A percentile compares a stretch with the other conserved stretches of the same genome.
Conservation (phyloP, 2,113 vertebrate genomes). For the Gymnobelideus leadbeateri region DNA sequence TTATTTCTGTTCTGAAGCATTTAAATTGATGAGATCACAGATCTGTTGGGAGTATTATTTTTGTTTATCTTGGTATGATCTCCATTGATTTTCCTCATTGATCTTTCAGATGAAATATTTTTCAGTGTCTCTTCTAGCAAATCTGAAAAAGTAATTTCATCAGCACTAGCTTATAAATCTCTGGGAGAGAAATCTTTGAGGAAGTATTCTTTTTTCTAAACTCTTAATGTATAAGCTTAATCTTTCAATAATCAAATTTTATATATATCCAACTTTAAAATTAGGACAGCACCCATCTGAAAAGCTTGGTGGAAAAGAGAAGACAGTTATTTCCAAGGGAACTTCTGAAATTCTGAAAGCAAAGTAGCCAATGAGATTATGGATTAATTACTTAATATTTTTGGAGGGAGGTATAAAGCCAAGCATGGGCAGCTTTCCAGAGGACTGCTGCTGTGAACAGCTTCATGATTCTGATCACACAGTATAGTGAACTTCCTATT, state of each 20-base stretch:
- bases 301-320: not conserved
- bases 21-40: not conserved
- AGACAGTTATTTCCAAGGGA: not conserved
- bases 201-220: not conserved
- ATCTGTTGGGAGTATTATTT: not conserved
- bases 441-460: too few species aligned
- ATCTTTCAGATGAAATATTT: not conserved
- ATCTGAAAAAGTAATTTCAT: not conserved
- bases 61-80: not conserved
- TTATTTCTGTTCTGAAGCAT: not conserved
- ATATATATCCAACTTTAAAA: not conserved
- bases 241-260: not conserved
- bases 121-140: not conserved
- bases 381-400: not conserved
- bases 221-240: not conserved
- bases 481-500: too few species aligned
- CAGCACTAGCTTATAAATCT: not conserved
- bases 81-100: not conserved
- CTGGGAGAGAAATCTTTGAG: not conserved
- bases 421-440: too few species aligned
- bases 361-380: not conserved
- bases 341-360: not conserved
- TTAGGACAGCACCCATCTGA: not conserved
- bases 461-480: too few species aligned
- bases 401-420: not conserved